Percentiles rank a stretch among this genome's conserved stretches.
phyloP scores from a whole-genome alignment of 2,797 vertebrate species.

The Ctenochaetus hawaiiensis region DNA sequence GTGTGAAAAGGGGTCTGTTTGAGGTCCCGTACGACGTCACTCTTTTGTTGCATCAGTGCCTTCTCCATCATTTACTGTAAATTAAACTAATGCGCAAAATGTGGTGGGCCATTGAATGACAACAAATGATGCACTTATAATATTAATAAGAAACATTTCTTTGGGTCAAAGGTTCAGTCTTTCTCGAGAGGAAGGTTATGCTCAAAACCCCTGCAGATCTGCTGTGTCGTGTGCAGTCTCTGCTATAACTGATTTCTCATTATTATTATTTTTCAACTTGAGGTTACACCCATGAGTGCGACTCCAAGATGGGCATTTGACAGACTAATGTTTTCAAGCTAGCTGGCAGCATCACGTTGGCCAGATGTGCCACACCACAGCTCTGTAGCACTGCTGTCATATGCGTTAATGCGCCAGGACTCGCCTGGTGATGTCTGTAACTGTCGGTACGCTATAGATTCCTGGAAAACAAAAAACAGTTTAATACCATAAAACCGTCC shows the following conservation, averaged over 20 bases:
- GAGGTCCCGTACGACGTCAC: conserved; percentile 18
- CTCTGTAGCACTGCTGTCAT: conserved; percentile 38
- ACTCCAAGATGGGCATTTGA: conserved; percentile 48
- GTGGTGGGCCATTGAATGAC: conserved; percentile 24
- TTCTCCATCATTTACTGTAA: conserved; percentile 33
- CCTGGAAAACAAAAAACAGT: conserved; percentile 2
- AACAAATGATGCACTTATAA: conserved; percentile 29
- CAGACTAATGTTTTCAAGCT: conserved; percentile 37
- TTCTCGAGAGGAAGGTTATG: conserved; percentile 32
- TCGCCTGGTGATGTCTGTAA: conserved; percentile 11
- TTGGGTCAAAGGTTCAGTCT: conserved; percentile 28
- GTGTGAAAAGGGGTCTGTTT: conserved; percentile 39
- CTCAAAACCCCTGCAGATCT: conserved; percentile 20
- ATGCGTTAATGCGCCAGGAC: conserved; percentile 10
- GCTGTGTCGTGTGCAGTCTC: conserved; percentile 1
- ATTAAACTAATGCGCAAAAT: conserved; percentile 7
- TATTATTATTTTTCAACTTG: conserved; percentile 44
- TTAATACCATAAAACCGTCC: conserved; percentile 8
- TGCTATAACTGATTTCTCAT: conserved; percentile 38
- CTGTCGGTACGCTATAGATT: background rate
- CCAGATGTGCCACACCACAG: conserved; percentile 15
- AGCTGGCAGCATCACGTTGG: conserved; percentile 33
- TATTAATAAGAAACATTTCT: conserved; percentile 48
- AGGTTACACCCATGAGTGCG: conserved; percentile 49
- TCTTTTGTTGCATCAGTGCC: conserved; percentile 38